Conservation (phyloP, 1,140 invertebrate genomes). For the Drosophila saltans region DNA sequence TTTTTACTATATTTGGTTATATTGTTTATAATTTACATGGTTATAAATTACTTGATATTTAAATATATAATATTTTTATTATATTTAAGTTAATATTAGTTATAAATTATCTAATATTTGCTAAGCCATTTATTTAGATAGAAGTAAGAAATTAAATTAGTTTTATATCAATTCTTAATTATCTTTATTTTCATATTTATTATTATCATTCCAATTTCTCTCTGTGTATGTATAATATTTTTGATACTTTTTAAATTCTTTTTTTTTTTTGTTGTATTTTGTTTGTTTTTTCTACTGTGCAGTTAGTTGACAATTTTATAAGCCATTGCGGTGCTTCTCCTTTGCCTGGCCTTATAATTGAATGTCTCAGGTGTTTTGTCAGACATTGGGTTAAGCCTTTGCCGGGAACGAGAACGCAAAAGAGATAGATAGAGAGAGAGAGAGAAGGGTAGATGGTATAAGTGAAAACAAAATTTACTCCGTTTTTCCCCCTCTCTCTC, state of each 20-base stretch:
- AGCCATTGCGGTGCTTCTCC: slow-evolving; percentile 40
- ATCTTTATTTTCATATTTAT: no score
- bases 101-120: no score
- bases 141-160: no score
- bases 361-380: slow-evolving; percentile 83
- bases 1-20: no score
- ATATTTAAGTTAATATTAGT: no score
- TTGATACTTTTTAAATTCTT: slow-evolving; percentile 3
- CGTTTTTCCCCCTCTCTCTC: neutral
- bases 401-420: slow-evolving; percentile 50
- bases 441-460: neutral
- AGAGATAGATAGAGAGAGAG: slow-evolving; percentile 23
- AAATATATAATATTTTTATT: no score
- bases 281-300: neutral
- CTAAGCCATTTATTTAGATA: no score
- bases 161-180: no score
- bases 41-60: no score
- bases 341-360: slow-evolving; percentile 71
- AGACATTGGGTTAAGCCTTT: slow-evolving; percentile 83
- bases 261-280: slow-evolving; percentile 31
- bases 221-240: neutral
- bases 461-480: neutral
- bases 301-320: slow-evolving; percentile 67
- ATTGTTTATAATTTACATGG: no score
- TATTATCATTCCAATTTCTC: neutral